Evolutionary conservation across 2,888 invertebrate genomes (phyloP).

Genomic region (Chrysotoxum bicinctum): DNA sequence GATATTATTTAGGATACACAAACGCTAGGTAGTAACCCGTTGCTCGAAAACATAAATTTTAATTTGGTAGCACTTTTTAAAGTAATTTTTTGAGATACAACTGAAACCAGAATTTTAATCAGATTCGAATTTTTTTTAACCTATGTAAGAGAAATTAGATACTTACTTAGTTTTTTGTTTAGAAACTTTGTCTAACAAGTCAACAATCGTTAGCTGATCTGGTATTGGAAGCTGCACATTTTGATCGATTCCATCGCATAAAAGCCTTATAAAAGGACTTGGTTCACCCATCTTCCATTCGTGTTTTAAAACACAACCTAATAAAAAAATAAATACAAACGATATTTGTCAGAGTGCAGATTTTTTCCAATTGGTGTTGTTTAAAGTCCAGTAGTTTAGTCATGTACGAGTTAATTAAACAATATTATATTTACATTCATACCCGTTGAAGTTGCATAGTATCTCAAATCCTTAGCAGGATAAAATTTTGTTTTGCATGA

Average conservation of each 20-base stretch:
- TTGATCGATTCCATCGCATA: constrained; percentile 22
- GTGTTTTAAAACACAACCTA: constrained; percentile 21
- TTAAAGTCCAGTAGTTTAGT: no score
- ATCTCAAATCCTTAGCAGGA: constrained; percentile 11
- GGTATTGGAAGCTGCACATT: neutral
- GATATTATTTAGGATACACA: no score
- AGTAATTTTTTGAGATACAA: no score
- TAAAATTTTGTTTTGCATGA: neutral
- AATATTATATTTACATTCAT: constrained; percentile 17
- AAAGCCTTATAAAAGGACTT: constrained; percentile 36
- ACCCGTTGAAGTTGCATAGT: constrained; percentile 47
- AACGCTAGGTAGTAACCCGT: no score
- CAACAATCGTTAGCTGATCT: neutral
- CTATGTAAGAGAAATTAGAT: neutral
- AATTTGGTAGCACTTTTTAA: no score
- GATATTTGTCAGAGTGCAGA: no score
- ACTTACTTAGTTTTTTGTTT: neutral
- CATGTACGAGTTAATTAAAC: neutral
- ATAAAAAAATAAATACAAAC: neutral
- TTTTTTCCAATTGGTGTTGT: no score
- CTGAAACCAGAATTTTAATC: no score
- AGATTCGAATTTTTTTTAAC: no score
- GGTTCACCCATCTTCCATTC: neutral
- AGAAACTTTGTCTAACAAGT: constrained; percentile 7
- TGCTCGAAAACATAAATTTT: no score